These are phyloP conservation scores for Coregonus suidteri DNA, from an alignment of 2,797 vertebrate genomes.

Conservation along the genomic window DNA sequence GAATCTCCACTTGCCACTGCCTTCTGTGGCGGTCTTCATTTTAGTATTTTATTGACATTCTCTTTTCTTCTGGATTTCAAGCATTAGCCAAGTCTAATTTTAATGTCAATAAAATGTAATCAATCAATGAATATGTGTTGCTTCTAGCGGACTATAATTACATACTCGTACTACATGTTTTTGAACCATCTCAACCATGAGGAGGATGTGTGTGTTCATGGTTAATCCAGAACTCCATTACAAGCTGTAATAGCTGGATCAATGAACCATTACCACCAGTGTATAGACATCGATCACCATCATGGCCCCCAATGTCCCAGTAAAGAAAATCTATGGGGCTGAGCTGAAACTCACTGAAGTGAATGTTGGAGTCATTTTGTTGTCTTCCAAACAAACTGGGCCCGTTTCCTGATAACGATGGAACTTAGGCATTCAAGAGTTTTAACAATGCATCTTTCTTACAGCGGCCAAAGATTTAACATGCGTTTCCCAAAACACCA, in stretches of 20 bases:
- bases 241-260: slow-evolving; percentile 7
- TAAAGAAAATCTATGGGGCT: slow-evolving; percentile 27
- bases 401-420: too few species aligned
- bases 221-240: background rate
- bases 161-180: slow-evolving; percentile 9
- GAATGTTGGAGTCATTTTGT: background rate
- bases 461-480: too few species aligned
- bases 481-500: too few species aligned
- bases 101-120: background rate
- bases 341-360: background rate
- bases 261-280: slow-evolving; percentile 19
- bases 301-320: slow-evolving; percentile 32
- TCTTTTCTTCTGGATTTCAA: slow-evolving; percentile 5
- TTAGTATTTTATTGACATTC: background rate
- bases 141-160: slow-evolving; percentile 5
- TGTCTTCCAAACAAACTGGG: background rate
- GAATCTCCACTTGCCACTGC: background rate
- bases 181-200: slow-evolving; percentile 8
- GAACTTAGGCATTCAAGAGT: too few species aligned
- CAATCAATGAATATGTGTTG: slow-evolving; percentile 15
- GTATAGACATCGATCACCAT: slow-evolving; percentile 32
- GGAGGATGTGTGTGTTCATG: background rate
- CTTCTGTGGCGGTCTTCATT: background rate
- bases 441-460: background rate
- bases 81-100: slow-evolving; percentile 15